Evolutionary conservation across 2,113 vertebrate species (phyloP).

Genomic region (Epinephelus lanceolatus): DNA sequence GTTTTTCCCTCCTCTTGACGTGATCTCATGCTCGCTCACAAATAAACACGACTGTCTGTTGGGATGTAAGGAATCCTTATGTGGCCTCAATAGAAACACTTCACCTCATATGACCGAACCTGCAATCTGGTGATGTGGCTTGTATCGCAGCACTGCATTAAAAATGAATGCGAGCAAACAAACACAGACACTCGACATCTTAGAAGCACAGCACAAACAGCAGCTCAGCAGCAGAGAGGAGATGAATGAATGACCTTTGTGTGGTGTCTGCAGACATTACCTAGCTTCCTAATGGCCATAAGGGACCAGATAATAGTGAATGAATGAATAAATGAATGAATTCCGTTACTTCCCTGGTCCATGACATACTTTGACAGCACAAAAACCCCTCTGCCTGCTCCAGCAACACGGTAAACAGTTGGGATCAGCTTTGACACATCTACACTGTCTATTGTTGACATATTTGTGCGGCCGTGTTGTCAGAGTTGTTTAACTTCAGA

Average conservation of each 20-base stretch:
- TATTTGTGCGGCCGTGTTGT: constrained; percentile 36
- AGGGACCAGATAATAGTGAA: constrained; percentile 8
- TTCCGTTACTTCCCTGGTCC: constrained; percentile 13
- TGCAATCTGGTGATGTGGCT: constrained; percentile 24
- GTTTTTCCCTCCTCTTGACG: constrained; percentile 24
- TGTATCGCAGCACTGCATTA: constrained; percentile 18
- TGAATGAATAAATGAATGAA: constrained; percentile 40
- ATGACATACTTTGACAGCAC: constrained; percentile 16
- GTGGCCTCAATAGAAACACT: constrained; percentile 30
- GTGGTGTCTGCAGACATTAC: constrained; percentile 17
- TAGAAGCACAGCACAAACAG: background rate
- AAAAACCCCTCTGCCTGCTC: background rate
- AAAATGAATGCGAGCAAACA: constrained; percentile 46
- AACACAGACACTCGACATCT: constrained; percentile 6
- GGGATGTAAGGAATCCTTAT: background rate
- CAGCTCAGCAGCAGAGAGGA: background rate
- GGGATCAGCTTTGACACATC: constrained; percentile 16
- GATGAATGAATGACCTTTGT: constrained; percentile 38
- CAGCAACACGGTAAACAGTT: constrained; percentile 33
- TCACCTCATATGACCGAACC: constrained; percentile 35
- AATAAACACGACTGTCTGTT: constrained; percentile 2
- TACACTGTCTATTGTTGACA: constrained; percentile 26
- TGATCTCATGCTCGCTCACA: constrained; percentile 29
- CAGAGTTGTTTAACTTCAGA: constrained; percentile 26
- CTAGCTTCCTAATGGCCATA: constrained; percentile 14